Percentiles rank a stretch among this genome's conserved stretches.
phyloP scores from a whole-genome alignment of 2,113 vertebrate species.

The Nerophis ophidion region DNA sequence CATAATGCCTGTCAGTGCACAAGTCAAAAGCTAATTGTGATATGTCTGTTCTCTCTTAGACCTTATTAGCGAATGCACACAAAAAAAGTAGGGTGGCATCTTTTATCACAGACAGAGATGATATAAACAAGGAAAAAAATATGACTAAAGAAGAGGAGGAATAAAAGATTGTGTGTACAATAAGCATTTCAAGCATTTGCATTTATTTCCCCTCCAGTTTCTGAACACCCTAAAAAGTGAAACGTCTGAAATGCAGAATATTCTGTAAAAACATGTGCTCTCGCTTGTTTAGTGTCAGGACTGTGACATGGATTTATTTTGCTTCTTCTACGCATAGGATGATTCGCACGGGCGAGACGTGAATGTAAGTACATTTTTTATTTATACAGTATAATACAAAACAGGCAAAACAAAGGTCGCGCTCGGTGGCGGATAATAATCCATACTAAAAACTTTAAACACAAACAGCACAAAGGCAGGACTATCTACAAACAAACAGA shows the following conservation, averaged over 20 bases:
- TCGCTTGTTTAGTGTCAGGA: background rate
- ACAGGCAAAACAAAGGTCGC: no score
- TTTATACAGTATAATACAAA: no score
- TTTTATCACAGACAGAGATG: slow-evolving; percentile 15
- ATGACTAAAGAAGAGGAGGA: slow-evolving; percentile 6
- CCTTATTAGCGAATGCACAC: background rate
- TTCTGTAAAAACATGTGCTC: slow-evolving; percentile 9
- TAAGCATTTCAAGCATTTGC: slow-evolving; percentile 9
- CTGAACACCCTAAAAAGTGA: slow-evolving; percentile 14
- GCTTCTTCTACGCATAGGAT: no score
- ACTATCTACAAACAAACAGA: no score
- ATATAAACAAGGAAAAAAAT: slow-evolving; percentile 2
- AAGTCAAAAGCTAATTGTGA: slow-evolving; percentile 1
- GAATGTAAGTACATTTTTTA: no score
- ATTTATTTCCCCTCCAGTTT: slow-evolving; percentile 25
- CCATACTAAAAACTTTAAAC: no score
- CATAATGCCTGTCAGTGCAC: background rate
- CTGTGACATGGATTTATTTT: no score
- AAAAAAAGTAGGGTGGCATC: background rate
- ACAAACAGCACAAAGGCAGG: no score
- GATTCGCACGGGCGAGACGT: no score
- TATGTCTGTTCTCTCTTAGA: background rate
- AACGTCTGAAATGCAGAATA: slow-evolving; percentile 24
- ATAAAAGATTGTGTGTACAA: slow-evolving; percentile 24
- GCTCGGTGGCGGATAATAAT: no score